A percentile compares a stretch with the other conserved stretches of the same genome.
These are phyloP conservation scores for Paralvinella palmiformis DNA, from an alignment of 1,140 invertebrate genomes.

Conservation along the genomic window DNA sequence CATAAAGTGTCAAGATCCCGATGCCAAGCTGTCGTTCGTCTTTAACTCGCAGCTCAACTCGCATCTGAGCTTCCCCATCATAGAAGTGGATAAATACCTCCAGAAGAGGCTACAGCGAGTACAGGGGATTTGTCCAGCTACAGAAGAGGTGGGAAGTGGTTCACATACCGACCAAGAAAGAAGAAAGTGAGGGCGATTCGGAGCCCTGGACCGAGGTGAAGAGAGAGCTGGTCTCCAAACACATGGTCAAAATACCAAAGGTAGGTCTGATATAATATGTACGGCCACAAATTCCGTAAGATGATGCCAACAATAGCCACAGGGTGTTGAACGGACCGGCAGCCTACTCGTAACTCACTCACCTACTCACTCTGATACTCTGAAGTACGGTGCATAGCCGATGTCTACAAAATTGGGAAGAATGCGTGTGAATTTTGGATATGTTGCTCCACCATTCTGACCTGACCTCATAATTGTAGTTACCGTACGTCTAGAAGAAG, in stretches of 20 bases:
- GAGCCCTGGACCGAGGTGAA: neutral
- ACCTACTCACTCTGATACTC: too few species aligned
- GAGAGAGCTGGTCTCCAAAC: constrained; percentile 3
- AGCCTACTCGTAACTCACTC: too few species aligned
- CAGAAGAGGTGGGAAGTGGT: neutral
- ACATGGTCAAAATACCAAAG: constrained; percentile 5
- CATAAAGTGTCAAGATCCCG: constrained; percentile 21
- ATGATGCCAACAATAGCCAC: too few species aligned
- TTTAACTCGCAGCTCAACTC: constrained; percentile 37
- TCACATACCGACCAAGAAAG: neutral
- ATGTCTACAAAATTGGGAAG: too few species aligned
- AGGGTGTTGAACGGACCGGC: too few species aligned
- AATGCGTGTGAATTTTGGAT: too few species aligned
- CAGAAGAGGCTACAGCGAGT: constrained; percentile 40
- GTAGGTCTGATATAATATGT: neutral
- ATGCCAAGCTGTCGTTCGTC: constrained; percentile 17
- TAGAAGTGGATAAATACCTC: constrained; percentile 37
- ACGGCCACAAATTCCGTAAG: too few species aligned
- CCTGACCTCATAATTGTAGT: too few species aligned
- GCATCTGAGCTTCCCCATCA: constrained; percentile 23
- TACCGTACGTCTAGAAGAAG: too few species aligned
- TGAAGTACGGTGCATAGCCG: too few species aligned
- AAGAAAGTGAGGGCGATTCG: neutral
- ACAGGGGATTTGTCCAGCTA: constrained; percentile 12
- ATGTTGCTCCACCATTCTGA: too few species aligned